These are phyloP conservation scores for Ethmia dodecea DNA, from an alignment of 2,888 invertebrate species.

Conservation along the genomic window DNA sequence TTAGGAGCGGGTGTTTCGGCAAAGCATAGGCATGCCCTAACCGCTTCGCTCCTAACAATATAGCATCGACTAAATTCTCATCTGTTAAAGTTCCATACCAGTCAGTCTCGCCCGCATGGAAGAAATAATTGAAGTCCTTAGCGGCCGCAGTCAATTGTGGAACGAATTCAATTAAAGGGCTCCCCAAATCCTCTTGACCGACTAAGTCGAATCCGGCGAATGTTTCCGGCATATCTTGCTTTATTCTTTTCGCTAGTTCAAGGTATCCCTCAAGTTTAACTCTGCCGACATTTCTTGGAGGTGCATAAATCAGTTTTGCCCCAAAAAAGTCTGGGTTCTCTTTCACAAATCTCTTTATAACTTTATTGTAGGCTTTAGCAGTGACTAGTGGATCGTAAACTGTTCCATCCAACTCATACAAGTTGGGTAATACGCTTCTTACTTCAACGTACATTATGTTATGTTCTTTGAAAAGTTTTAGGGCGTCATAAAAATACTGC, in stretches of 20 bases:
- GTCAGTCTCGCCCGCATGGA: conserved; percentile 90
- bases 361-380: conserved; percentile 75
- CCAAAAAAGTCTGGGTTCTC: conserved; percentile 82
- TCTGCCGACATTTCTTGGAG: conserved; percentile 63
- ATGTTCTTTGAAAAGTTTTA: conserved; percentile 80
- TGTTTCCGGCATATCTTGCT: conserved; percentile 77
- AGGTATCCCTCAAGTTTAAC: conserved; percentile 62
- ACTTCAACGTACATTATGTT: conserved; percentile 85
- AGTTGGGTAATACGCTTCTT: conserved; percentile 77
- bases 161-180: conserved; percentile 79
- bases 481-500: conserved; percentile 80
- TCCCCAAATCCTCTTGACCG: conserved; percentile 86
- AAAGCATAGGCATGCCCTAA: conserved; percentile 89
- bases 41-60: conserved; percentile 84
- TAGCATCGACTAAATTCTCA: conserved; percentile 86
- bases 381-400: conserved; percentile 72
- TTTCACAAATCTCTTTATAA: conserved; percentile 73
- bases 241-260: conserved; percentile 44
- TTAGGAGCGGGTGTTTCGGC: conserved; percentile 82
- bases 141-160: conserved; percentile 70
- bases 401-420: conserved; percentile 83
- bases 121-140: conserved; percentile 80
- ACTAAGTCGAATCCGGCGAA: conserved; percentile 90
- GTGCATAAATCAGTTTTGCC: conserved; percentile 83
- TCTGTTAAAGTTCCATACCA: conserved; percentile 83